These are phyloP conservation scores for Centropristis striata DNA, from an alignment of 2,113 vertebrate species.

Conservation along the genomic window DNA sequence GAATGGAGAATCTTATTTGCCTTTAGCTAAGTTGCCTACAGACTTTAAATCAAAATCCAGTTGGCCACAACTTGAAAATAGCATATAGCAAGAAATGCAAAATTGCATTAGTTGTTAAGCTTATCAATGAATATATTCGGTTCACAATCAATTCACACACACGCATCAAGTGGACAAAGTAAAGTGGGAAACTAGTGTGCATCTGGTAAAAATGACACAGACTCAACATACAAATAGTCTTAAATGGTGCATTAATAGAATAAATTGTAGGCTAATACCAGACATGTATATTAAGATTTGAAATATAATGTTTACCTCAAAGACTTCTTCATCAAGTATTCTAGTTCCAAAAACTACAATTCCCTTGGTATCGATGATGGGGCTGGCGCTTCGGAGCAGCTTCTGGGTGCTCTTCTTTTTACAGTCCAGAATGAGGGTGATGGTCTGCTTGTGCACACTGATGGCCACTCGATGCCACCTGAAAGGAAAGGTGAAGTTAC, in stretches of 20 bases:
- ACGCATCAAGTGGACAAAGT: not conserved
- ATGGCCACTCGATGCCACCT: constrained; percentile 98
- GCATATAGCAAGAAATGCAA: not conserved
- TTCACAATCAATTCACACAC: not conserved
- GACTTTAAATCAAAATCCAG: constrained; percentile 25
- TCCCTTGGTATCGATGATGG: constrained; percentile 94
- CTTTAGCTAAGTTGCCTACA: constrained; percentile 5
- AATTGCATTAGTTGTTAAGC: not conserved
- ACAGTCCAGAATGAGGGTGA: constrained; percentile 96
- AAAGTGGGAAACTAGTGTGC: not conserved
- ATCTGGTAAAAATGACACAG: not conserved
- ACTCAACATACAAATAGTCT: not conserved
- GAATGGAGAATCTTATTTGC: not conserved
- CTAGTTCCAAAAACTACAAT: constrained; percentile 97
- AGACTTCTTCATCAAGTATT: constrained; percentile 97
- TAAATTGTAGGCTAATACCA: not conserved
- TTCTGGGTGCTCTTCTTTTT: constrained; percentile 92
- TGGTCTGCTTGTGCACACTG: constrained; percentile 94
- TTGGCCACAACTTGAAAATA: not conserved
- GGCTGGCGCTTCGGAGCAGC: constrained; percentile 89
- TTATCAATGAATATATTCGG: not conserved
- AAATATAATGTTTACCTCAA: constrained; percentile 89
- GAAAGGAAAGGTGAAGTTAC: constrained; percentile 43
- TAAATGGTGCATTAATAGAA: not conserved
- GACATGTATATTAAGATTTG: not conserved